Evolutionary conservation across 2,888 invertebrate genomes (phyloP).

Genomic region (Girardia tigrina): DNA sequence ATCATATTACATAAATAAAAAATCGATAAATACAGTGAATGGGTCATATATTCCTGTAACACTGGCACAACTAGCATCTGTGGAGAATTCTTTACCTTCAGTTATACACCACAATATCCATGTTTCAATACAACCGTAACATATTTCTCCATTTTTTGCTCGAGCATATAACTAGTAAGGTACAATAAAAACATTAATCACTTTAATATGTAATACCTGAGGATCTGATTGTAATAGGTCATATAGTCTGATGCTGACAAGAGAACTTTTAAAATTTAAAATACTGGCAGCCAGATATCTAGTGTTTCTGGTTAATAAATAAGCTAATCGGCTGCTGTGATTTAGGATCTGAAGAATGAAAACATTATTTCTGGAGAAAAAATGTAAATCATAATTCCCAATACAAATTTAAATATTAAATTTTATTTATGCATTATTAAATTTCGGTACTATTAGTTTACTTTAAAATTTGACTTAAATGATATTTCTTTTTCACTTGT

Average conservation of each 20-base stretch:
- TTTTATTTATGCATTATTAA: too few species aligned
- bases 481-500: too few species aligned
- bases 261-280: conserved; percentile 7
- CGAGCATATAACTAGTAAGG: not conserved
- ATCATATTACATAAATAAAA: not conserved
- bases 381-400: too few species aligned
- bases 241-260: not conserved
- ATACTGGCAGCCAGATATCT: conserved; percentile 10
- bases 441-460: too few species aligned
- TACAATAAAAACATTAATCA: not conserved
- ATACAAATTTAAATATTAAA: too few species aligned
- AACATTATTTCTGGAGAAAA: too few species aligned
- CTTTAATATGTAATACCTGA: not conserved
- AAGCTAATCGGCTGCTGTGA: not conserved
- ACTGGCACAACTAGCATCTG: conserved; percentile 77
- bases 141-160: conserved; percentile 31
- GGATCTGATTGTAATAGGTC: not conserved
- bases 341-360: not conserved
- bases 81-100: conserved; percentile 58
- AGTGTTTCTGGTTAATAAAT: not conserved
- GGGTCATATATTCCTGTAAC: conserved; percentile 74
- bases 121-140: conserved; percentile 68
- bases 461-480: too few species aligned
- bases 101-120: conserved; percentile 77
- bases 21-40: not conserved